Evolutionary conservation across 2,113 vertebrate species (phyloP).

Genomic region (Formicarius rufipectus): DNA sequence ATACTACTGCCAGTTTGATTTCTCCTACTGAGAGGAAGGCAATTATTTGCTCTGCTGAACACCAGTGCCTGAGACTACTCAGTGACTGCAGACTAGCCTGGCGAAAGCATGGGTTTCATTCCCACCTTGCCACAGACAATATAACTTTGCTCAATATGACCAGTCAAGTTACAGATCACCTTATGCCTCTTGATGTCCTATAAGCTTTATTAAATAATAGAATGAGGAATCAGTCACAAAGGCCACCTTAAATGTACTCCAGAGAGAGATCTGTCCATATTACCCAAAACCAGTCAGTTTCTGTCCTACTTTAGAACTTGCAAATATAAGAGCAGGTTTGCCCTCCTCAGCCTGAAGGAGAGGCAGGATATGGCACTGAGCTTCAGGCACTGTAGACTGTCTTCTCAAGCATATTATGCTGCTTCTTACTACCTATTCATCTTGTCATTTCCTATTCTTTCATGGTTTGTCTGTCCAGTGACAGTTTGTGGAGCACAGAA

Average conservation of each 20-base stretch:
- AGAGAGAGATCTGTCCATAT: background rate
- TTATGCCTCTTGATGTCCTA: background rate
- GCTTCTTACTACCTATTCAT: background rate
- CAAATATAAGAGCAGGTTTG: background rate
- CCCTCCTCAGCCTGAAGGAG: background rate
- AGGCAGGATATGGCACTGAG: background rate
- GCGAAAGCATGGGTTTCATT: background rate
- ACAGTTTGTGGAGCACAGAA: background rate
- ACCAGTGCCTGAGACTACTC: background rate
- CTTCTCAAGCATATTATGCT: background rate
- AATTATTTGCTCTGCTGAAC: slow-evolving; percentile 24
- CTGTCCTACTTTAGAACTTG: background rate
- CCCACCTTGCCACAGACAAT: background rate
- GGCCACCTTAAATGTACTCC: background rate
- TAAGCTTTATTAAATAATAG: background rate
- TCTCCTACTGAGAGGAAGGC: background rate
- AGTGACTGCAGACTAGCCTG: background rate
- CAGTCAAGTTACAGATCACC: background rate
- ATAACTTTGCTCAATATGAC: background rate
- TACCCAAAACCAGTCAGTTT: background rate
- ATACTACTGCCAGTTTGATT: background rate
- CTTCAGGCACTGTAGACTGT: background rate
- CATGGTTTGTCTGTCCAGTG: background rate
- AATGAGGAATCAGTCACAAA: background rate
- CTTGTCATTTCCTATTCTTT: background rate